Evolutionary conservation across 2,797 vertebrate species (phyloP).

Genomic region (Orientallactaga sibirica): DNA sequence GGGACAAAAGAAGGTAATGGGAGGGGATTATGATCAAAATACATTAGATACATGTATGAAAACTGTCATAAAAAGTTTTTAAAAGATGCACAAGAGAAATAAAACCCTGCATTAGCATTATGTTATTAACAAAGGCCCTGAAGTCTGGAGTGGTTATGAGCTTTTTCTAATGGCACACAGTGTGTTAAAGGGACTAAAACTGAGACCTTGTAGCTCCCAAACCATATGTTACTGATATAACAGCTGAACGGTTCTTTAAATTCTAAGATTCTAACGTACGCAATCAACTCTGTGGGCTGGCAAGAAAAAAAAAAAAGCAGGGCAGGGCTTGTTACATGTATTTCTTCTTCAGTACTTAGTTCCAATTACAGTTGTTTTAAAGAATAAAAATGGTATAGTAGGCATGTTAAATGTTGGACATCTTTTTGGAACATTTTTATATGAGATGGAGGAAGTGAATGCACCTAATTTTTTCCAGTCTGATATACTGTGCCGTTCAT

Average conservation of each 20-base stretch:
- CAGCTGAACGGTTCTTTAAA: background rate
- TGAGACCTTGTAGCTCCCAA: conserved; percentile 28
- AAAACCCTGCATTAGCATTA: background rate
- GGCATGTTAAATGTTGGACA: conserved; percentile 36
- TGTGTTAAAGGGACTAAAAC: background rate
- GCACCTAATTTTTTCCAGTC: conserved; percentile 50
- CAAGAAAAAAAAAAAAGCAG: conserved; percentile 38
- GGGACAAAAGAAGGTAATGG: too few species aligned
- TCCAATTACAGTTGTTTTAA: conserved; percentile 51
- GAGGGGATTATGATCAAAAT: too few species aligned
- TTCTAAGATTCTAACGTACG: background rate
- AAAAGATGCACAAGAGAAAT: too few species aligned
- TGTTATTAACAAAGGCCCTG: background rate
- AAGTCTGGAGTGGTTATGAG: background rate
- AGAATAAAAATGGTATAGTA: conserved; percentile 1
- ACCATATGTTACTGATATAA: background rate
- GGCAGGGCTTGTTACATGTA: background rate
- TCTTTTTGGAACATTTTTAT: conserved; percentile 56
- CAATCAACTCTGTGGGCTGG: background rate
- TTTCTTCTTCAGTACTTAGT: background rate
- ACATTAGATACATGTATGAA: too few species aligned
- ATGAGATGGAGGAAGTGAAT: background rate
- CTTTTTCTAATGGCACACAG: background rate
- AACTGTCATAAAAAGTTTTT: too few species aligned
- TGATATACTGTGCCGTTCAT: conserved; percentile 27